These are phyloP conservation scores for Takifugu rubripes DNA, from an alignment of 2,797 vertebrate genomes.

Conservation along the genomic window DNA sequence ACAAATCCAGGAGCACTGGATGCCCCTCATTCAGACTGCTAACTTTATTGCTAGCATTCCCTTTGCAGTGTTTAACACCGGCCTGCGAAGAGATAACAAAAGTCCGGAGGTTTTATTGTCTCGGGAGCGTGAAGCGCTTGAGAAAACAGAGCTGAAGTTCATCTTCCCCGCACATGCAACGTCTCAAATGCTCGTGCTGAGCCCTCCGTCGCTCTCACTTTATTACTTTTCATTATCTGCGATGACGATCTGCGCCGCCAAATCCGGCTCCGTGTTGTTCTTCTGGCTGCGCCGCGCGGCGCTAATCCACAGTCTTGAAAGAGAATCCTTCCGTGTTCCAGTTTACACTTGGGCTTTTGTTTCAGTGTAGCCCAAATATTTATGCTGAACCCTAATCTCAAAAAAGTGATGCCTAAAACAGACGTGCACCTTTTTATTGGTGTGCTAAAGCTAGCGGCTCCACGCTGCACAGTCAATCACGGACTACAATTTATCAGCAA, in stretches of 20 bases:
- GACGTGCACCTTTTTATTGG: slow-evolving; percentile 1
- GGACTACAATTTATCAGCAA: slow-evolving; percentile 10
- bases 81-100: background rate
- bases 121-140: slow-evolving; percentile 29
- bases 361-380: slow-evolving; percentile 38
- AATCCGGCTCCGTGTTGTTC: slow-evolving; percentile 45
- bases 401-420: slow-evolving; percentile 12
- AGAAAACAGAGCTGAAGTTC: slow-evolving; percentile 33
- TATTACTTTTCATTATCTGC: slow-evolving; percentile 56
- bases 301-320: slow-evolving; percentile 37
- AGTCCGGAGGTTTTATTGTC: slow-evolving; percentile 11
- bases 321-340: slow-evolving; percentile 32
- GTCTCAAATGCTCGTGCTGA: slow-evolving; percentile 24
- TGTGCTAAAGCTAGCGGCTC: background rate
- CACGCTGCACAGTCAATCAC: background rate
- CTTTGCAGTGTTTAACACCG: background rate
- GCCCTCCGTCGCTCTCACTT: slow-evolving; percentile 28
- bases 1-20: slow-evolving; percentile 8
- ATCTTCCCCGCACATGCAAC: slow-evolving; percentile 28
- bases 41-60: background rate
- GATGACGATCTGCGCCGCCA: slow-evolving; percentile 41
- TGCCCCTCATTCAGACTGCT: no score
- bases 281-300: slow-evolving; percentile 32
- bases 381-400: slow-evolving; percentile 12
- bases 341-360: slow-evolving; percentile 28